These are phyloP conservation scores for Cenopis cana DNA, from an alignment of 2,888 invertebrate genomes.

Conservation along the genomic window DNA sequence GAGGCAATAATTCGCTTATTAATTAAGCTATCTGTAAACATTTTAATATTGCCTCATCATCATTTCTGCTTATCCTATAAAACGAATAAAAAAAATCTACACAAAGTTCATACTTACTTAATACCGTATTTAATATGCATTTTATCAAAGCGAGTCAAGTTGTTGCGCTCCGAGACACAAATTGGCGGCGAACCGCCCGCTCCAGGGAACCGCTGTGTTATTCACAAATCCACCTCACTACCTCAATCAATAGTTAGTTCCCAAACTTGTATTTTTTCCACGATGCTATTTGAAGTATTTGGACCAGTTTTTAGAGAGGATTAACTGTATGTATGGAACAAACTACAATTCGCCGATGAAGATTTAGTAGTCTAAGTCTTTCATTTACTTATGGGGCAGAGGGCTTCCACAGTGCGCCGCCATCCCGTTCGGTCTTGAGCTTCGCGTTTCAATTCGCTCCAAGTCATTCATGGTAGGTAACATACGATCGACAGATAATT, in stretches of 20 bases:
- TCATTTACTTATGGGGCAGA: too few species aligned
- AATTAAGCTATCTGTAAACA: too few species aligned
- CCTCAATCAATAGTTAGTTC: not conserved
- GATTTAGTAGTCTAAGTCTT: too few species aligned
- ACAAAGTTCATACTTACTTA: slow-evolving; percentile 8
- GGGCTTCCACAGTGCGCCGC: too few species aligned
- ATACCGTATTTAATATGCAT: slow-evolving; percentile 30
- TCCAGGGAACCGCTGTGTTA: not conserved
- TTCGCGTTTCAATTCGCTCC: too few species aligned
- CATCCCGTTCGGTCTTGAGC: too few species aligned
- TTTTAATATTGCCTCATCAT: not conserved
- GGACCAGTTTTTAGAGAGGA: not conserved
- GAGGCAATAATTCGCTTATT: too few species aligned
- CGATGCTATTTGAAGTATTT: not conserved
- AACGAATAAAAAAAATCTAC: slow-evolving; percentile 5
- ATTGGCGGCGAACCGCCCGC: slow-evolving; percentile 23
- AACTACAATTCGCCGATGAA: too few species aligned
- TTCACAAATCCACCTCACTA: not conserved
- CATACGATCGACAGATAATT: too few species aligned
- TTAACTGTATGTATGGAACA: too few species aligned
- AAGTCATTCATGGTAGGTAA: too few species aligned
- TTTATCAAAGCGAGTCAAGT: slow-evolving; percentile 6
- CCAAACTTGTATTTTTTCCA: not conserved
- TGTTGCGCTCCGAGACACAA: slow-evolving; percentile 13
- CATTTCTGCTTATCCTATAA: not conserved